Percentiles rank a stretch among this genome's conserved stretches.
phyloP scores from a whole-genome alignment of 2,113 vertebrate genomes.

The Halcyon senegalensis region DNA sequence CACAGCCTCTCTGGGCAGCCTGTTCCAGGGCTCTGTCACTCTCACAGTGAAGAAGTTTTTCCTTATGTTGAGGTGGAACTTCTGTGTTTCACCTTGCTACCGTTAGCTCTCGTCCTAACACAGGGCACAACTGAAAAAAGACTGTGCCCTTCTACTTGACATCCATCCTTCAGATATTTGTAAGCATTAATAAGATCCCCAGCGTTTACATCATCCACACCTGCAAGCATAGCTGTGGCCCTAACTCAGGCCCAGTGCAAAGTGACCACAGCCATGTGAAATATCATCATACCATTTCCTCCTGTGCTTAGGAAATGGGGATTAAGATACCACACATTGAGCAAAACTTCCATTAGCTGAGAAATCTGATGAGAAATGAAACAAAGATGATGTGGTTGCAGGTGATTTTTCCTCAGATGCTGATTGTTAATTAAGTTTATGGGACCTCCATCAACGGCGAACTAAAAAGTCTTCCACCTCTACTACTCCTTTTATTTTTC shows the following conservation, averaged over 20 bases:
- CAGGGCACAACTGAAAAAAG: too few species aligned
- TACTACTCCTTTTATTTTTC: slow-evolving; percentile 53
- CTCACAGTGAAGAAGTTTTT: too few species aligned
- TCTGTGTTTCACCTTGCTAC: too few species aligned
- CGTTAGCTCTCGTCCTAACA: too few species aligned
- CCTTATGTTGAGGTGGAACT: too few species aligned
- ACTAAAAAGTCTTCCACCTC: slow-evolving; percentile 64
- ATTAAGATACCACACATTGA: background rate
- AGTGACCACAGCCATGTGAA: background rate
- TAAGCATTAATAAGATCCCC: too few species aligned
- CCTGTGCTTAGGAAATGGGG: background rate
- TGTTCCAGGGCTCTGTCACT: too few species aligned
- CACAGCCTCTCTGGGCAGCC: too few species aligned
- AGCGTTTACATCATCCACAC: background rate
- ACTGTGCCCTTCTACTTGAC: too few species aligned
- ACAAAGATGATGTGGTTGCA: background rate
- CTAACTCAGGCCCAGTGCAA: background rate
- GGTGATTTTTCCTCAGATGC: slow-evolving; percentile 44
- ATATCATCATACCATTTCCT: background rate
- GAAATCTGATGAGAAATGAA: slow-evolving; percentile 17
- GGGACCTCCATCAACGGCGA: slow-evolving; percentile 37
- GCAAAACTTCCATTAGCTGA: background rate
- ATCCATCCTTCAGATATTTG: too few species aligned
- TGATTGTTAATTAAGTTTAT: slow-evolving; percentile 65
- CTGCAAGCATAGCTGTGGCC: background rate